Conservation (phyloP, 2,797 vertebrate genomes). For the Pitangus sulphuratus region DNA sequence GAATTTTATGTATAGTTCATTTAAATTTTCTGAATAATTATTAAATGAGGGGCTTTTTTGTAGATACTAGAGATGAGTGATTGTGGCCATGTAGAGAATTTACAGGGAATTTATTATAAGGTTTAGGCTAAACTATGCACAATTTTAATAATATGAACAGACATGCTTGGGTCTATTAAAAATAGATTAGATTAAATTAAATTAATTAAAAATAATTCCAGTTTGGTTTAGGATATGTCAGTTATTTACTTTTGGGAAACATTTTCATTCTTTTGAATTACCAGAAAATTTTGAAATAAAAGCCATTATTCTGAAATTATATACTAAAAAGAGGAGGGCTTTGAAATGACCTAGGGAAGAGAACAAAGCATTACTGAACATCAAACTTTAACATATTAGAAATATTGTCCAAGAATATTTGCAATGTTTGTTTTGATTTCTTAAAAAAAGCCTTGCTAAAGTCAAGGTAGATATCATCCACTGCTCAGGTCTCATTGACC, state of each 20-base stretch:
- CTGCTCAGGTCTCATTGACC: rapidly evolving
- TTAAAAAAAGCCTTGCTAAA: not conserved
- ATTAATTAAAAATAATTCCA: not conserved
- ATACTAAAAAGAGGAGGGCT: rapidly evolving
- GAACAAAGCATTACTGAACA: not conserved
- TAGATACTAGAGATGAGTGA: not conserved
- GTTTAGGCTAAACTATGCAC: not conserved
- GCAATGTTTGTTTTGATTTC: not conserved
- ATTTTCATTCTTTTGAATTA: not conserved
- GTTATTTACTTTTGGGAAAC: not conserved
- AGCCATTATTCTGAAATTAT: not conserved
- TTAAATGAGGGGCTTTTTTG: rapidly evolving
- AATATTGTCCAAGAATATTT: not conserved
- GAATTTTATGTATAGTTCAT: not conserved
- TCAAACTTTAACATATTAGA: not conserved
- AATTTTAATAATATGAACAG: not conserved
- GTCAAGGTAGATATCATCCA: not conserved
- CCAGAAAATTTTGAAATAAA: not conserved
- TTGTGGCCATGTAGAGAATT: not conserved
- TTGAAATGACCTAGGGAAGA: not conserved
- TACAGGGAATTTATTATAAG: not conserved
- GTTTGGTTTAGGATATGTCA: not conserved
- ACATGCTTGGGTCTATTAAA: not conserved
- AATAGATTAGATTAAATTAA: not conserved
- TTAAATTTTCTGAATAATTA: not conserved